Evolutionary conservation across 2,797 vertebrate species (phyloP), one percentile per base, ranked within the genome.

Genomic region (Gephyroberyx darwinii): DNA sequence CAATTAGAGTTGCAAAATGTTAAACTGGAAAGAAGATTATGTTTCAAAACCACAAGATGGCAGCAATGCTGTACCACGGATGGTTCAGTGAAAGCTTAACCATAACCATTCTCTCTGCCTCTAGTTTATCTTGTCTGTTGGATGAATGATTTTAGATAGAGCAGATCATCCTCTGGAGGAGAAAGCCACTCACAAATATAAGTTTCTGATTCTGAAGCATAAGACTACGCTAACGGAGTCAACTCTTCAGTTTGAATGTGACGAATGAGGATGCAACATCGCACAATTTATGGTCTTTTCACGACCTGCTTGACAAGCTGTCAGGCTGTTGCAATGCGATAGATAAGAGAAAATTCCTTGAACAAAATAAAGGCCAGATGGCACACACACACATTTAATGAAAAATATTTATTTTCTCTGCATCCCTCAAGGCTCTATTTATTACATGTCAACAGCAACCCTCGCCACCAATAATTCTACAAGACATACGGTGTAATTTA

Each of bases 11-110:
- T 57, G 5, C 2, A 55, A 52, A 43, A 56, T 26, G 8, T 52
- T 39, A 35, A 35, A n/a, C 9, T 47, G 2, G n/a, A 35, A 13
- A 5, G 47, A 47, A 41, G 16, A 8, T 20, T 20, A 14, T 8
- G 9, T 8, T 69, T 7, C 48, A 12, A 8, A 37, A 17, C 81
- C 85, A 76, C 47, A 65, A 74, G 85, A 63, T 71, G 84, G 81
- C 85, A 84, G 77, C 64, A 75, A 45, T 35, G 48, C 45, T 33
- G 53, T 65, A 22, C 48, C 1, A 56, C 0, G 8, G 5, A 7
- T 4, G 5, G 39, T 12, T 33, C 20, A 45, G 8, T 45, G 8
- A 31, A 20, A 26, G 4, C n/a, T 0, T 61, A 12, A 47, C 61
- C 31, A 55, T 9, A 17, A 51, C 26, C 30, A 56, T 5, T 16